phyloP scores from a whole-genome alignment of 2,797 vertebrate species.

The Coilia nasus region DNA sequence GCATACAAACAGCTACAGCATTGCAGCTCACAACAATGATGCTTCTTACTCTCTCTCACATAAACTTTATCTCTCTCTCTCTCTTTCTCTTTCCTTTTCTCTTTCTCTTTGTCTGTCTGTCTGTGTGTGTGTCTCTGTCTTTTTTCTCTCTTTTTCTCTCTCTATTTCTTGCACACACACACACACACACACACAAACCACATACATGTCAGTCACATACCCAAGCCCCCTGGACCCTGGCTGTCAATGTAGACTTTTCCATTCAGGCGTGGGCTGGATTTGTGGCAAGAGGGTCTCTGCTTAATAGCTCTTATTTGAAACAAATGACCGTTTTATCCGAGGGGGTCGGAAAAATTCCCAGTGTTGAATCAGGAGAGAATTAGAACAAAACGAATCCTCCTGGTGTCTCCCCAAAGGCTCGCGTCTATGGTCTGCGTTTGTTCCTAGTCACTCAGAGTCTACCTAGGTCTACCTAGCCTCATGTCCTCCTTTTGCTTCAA shows the following conservation, averaged over 20 bases:
- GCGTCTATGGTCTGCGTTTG: background rate
- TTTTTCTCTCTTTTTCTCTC: background rate
- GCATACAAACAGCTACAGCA: background rate
- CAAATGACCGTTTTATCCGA: slow-evolving; percentile 25
- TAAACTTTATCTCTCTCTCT: background rate
- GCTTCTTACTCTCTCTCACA: no score
- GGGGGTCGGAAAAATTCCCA: slow-evolving; percentile 10
- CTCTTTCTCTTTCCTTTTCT: background rate
- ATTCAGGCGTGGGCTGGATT: slow-evolving; percentile 12
- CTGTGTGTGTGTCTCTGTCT: no score
- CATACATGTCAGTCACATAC: background rate
- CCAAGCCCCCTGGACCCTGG: background rate
- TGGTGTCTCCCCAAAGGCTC: background rate
- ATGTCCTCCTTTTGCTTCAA: background rate
- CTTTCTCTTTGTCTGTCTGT: background rate
- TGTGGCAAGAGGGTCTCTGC: background rate
- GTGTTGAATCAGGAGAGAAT: background rate
- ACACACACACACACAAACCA: background rate
- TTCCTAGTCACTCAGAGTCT: background rate
- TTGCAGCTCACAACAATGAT: background rate
- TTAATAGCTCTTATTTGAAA: slow-evolving; percentile 35
- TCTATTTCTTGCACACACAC: background rate
- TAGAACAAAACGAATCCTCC: background rate
- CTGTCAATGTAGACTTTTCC: background rate
- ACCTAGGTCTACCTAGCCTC: background rate